Evolutionary conservation across 2,888 invertebrate genomes (phyloP), one percentile per base, ranked within the genome.

Genomic region (Drosophila diplacantha): DNA sequence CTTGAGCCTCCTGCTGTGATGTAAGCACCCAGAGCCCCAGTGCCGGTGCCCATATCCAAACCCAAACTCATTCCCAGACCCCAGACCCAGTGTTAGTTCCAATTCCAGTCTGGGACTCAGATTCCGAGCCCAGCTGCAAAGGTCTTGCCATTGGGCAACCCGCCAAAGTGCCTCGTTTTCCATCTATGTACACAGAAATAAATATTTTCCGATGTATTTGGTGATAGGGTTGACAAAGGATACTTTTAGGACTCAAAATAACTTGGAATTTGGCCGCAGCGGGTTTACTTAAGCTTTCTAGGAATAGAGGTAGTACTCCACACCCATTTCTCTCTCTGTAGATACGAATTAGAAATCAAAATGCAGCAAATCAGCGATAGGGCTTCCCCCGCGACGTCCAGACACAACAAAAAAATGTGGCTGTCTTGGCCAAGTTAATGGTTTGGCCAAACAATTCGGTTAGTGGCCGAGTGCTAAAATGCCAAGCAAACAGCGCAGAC

Each of bases 1-100:
- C 44, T 59, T 31, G 37, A 31, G 61, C 67, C 76, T 77, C 81
- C 77, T 82, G 81, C 72, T 81, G 59, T 77, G 77, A 77, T 83
- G 77, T 77, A 77, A 77, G 81, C 74, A 24, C 47, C 62, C 32
- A 60, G 31, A 65, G 26, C 31, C 61, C 46, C 59, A 59, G 58
- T 59, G 44, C 60, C 60, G 29, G 44, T 31, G 12, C 47, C 43
- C 34, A 35, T 24, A 52, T 29, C 54, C 55, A 51, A 26, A 11
- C 34, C 54, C 54, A 54, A 24, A 16, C 56, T 20, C 56, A 57
- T 31, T 41, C 57, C 57, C 57, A 57, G 24, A 41, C 57, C 56
- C 56, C 54, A 39, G 29, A 22, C 51, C 37, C 47, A 34, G 29
- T 26, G 41, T 31, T 18, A 34, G 41, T 31, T 35, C 38, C 62